Base-by-base conservation (phyloP, 1,140 invertebrate species). In the Arctopsyche grandis region DNA sequence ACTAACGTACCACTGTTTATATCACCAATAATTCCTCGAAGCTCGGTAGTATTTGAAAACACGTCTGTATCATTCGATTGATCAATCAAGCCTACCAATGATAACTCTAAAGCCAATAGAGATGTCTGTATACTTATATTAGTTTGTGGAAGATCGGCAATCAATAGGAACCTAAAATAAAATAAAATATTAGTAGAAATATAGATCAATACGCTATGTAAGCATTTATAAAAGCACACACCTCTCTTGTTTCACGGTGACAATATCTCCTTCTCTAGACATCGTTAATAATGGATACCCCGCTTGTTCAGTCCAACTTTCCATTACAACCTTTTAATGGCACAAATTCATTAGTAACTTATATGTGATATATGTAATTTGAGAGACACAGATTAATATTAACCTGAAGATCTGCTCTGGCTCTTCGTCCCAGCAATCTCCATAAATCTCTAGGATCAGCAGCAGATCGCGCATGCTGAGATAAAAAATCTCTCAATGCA, bases 281-380 rank as follows among this genome's bases (percentile, higher is more conserved):
- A 95, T 89, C 0, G 87, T 91, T 12, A 95, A 89, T 22, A 94
- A 83, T 0, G 93, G 93, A 83, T 93, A 96, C 9, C 95, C 94
- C 89, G 93, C 95, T 87, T 96, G 94, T 60, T 92, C 88, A 0
- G 93, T 95, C 95, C 95, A 97, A 0, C 94, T 95, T 81, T 96
- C 93, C 94, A 97, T 95, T 75, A 97, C 92, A 9, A 88, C 88
- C 92, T 92, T 83, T 58, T 10, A 80, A 22, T 71, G 7, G 21
- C 24, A 9, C 21, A 21, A 66, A 66, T 66, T 24, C 12, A 21
- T 4, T 29, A 66, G 16, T 9, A 21, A 22, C 7, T 4, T 21
- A 16, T 19, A 21, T 7, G 21, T 21, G 21, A 60, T 60, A 58
- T 58, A 9, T 58, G 5, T 16, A 60, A 60, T 60, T 5, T 22